A percentile compares a stretch with the other conserved stretches of the same genome.
These are phyloP conservation scores for Meloe dianella DNA, from an alignment of 2,888 invertebrate species.

Conservation along the genomic window DNA sequence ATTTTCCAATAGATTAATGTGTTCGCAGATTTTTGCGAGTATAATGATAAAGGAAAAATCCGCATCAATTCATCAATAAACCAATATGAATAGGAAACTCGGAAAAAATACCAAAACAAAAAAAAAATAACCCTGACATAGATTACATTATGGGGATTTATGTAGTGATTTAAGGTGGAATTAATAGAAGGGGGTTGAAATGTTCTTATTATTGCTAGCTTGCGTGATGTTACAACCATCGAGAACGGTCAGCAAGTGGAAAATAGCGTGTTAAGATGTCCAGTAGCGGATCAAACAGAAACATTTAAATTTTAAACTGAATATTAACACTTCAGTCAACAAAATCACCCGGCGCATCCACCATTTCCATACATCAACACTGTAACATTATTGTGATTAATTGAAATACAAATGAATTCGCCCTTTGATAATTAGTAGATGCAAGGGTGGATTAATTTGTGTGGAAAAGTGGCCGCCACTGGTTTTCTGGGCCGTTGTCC, in stretches of 20 bases:
- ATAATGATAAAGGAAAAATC: background rate
- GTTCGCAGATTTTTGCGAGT: background rate
- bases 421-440: no score
- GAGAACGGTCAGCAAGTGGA: slow-evolving; percentile 54
- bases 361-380: slow-evolving; percentile 16
- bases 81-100: background rate
- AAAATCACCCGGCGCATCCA: slow-evolving; percentile 17
- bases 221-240: slow-evolving; percentile 53
- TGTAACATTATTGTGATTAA: no score
- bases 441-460: background rate
- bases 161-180: slow-evolving; percentile 34
- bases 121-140: slow-evolving; percentile 39
- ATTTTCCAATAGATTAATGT: background rate
- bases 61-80: slow-evolving; percentile 1
- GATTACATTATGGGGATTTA: slow-evolving; percentile 33
- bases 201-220: slow-evolving; percentile 48
- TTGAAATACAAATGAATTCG: background rate
- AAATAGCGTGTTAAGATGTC: slow-evolving; percentile 56
- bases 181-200: slow-evolving; percentile 33
- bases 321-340: background rate
- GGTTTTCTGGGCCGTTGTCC: slow-evolving; percentile 45
- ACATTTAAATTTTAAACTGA: background rate
- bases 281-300: slow-evolving; percentile 48
- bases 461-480: slow-evolving; percentile 36
- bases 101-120: slow-evolving; percentile 19